Percentiles rank a stretch among this genome's conserved stretches.
phyloP scores from a whole-genome alignment of 2,113 vertebrate species.

The Colinus virginianus region DNA sequence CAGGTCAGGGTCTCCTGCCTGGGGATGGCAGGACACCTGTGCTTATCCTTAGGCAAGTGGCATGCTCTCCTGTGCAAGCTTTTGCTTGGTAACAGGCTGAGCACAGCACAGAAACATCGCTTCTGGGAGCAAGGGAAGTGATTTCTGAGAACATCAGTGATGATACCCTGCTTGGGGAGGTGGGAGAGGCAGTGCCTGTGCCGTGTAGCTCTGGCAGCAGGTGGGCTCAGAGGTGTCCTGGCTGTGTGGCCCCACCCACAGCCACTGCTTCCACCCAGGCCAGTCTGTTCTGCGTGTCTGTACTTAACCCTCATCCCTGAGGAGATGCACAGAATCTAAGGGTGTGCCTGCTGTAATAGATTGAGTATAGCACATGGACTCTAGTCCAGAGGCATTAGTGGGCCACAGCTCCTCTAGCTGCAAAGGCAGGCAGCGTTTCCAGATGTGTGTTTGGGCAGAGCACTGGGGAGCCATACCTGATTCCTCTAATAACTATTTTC shows the following conservation, averaged over 20 bases:
- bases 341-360: neutral
- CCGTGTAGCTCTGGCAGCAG: neutral
- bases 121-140: neutral
- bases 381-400: neutral
- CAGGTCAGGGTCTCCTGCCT: neutral
- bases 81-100: neutral
- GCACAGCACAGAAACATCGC: neutral
- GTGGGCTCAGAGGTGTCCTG: neutral
- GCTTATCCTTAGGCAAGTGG: neutral
- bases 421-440: constrained; percentile 27
- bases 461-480: neutral
- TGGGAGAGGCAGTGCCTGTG: neutral
- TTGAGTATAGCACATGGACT: constrained; percentile 39
- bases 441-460: constrained; percentile 44
- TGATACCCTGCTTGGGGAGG: fast-evolving
- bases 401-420: neutral
- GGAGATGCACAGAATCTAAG: neutral
- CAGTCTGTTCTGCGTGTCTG: neutral
- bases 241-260: neutral
- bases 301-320: neutral
- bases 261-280: neutral
- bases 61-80: neutral
- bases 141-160: neutral
- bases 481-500: constrained; percentile 60
- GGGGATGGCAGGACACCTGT: neutral